These are phyloP conservation scores for Laterallus jamaicensis DNA, from an alignment of 2,113 vertebrate species.

Conservation along the genomic window DNA sequence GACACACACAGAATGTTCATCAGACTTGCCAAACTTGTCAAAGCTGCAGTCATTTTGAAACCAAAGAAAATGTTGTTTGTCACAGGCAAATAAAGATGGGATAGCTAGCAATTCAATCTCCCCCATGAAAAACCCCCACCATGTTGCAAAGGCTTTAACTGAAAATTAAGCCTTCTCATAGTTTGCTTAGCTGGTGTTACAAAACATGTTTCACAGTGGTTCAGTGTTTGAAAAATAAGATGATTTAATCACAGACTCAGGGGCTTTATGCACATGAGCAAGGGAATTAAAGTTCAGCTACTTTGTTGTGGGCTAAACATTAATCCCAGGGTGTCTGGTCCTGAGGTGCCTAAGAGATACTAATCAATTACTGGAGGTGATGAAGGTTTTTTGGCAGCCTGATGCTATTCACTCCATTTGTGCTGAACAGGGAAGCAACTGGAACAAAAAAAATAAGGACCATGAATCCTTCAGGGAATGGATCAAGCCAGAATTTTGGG, in stretches of 20 bases:
- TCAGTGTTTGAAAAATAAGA: neutral
- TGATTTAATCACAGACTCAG: constrained; percentile 31
- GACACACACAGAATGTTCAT: neutral
- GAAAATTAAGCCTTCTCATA: neutral
- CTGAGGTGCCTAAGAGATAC: neutral
- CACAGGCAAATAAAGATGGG: neutral
- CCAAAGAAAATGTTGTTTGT: neutral
- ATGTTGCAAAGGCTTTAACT: neutral
- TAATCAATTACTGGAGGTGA: neutral
- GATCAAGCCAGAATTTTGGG: neutral
- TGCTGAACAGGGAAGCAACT: neutral
- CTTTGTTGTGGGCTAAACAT: constrained; percentile 24
- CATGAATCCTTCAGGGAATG: neutral
- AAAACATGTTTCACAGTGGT: neutral
- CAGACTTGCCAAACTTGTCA: neutral
- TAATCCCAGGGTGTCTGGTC: constrained; percentile 27
- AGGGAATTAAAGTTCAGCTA: constrained; percentile 48
- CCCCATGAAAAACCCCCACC: neutral
- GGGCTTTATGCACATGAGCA: constrained; percentile 16
- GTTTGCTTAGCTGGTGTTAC: constrained; percentile 11
- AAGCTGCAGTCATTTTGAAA: neutral
- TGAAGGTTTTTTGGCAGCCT: constrained; percentile 36
- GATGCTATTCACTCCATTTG: neutral
- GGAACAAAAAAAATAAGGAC: neutral
- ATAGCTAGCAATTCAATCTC: neutral